These are phyloP conservation scores for Sus cebifrons DNA, from an alignment of 2,797 vertebrate genomes.

Conservation along the genomic window DNA sequence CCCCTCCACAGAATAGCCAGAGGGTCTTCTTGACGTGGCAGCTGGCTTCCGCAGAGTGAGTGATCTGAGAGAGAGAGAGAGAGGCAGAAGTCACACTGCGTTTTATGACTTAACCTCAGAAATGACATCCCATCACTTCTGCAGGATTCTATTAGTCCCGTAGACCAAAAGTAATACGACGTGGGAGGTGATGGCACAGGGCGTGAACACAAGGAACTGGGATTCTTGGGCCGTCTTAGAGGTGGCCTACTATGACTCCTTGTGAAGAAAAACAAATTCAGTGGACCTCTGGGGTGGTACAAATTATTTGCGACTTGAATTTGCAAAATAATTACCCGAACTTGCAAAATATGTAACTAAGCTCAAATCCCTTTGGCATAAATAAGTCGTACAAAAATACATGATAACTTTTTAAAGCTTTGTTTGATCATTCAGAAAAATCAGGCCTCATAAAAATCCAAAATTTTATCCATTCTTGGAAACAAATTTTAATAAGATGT, in stretches of 20 bases:
- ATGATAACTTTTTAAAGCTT: constrained; percentile 41
- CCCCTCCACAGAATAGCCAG: neutral
- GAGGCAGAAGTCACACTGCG: neutral
- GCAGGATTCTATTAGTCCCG: neutral
- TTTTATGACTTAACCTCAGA: neutral
- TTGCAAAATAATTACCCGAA: neutral
- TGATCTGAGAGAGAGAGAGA: neutral
- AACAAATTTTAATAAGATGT: constrained; percentile 54
- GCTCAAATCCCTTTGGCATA: neutral
- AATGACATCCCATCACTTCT: neutral
- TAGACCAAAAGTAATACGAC: neutral
- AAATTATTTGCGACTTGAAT: constrained; percentile 3
- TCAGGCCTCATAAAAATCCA: constrained; percentile 16
- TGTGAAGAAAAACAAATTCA: constrained; percentile 30
- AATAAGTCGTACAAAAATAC: constrained; percentile 34
- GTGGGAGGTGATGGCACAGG: neutral
- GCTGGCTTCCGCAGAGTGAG: neutral
- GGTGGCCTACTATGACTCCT: neutral
- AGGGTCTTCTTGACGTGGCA: neutral
- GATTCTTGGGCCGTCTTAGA: neutral
- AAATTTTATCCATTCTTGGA: constrained; percentile 25
- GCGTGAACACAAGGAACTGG: neutral
- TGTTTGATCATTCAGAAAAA: constrained; percentile 40
- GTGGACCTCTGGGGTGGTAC: neutral
- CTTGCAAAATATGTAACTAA: constrained; percentile 29